These are phyloP conservation scores for Tuberolachnus salignus DNA, from an alignment of 2,888 invertebrate genomes.

Conservation along the genomic window DNA sequence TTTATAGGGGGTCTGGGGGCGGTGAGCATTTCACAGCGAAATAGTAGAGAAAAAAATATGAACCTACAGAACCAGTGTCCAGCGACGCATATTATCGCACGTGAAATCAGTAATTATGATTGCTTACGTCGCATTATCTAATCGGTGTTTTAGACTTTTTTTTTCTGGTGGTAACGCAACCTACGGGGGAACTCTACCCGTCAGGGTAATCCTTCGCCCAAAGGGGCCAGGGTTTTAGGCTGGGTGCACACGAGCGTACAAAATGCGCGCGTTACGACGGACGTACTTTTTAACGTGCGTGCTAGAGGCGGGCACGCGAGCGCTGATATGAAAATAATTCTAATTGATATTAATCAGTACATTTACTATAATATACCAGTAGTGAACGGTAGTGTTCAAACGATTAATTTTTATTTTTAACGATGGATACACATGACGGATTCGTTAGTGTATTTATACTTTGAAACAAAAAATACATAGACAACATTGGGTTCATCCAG, in stretches of 20 bases:
- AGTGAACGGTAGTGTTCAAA: not conserved
- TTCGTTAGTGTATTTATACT: slow-evolving; percentile 16
- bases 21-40: too few species aligned
- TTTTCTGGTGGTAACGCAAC: too few species aligned
- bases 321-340: slow-evolving; percentile 8
- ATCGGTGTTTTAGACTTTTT: too few species aligned
- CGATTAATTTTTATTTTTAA: not conserved
- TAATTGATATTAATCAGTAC: not conserved
- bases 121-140: too few species aligned
- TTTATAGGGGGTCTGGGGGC: too few species aligned
- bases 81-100: too few species aligned
- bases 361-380: not conserved
- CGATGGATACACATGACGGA: slow-evolving; percentile 1
- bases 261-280: slow-evolving; percentile 6
- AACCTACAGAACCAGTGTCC: too few species aligned
- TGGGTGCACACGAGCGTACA: slow-evolving; percentile 10
- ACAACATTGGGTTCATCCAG: slow-evolving; percentile 39
- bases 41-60: too few species aligned
- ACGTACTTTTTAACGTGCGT: slow-evolving; percentile 36
- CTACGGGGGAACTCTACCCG: too few species aligned
- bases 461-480: slow-evolving; percentile 23
- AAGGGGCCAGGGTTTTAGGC: too few species aligned
- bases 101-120: too few species aligned
- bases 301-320: slow-evolving; percentile 24
- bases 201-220: too few species aligned